These are phyloP conservation scores for Disparrhopalites patrizii DNA, from an alignment of 2,888 invertebrate genomes.

Conservation along the genomic window DNA sequence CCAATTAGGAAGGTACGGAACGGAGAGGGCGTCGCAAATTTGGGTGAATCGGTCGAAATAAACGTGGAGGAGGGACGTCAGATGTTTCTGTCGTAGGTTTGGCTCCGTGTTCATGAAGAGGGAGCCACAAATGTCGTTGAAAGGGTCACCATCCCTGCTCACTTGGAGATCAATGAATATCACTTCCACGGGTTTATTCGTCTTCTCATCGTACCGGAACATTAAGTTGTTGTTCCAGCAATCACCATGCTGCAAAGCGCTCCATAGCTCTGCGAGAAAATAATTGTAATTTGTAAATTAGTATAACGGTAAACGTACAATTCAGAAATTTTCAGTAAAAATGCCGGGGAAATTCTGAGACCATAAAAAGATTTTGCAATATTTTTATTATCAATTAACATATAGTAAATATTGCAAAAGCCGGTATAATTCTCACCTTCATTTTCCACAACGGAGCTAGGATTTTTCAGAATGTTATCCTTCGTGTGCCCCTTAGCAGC, in stretches of 20 bases:
- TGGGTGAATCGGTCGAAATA: conserved; percentile 28
- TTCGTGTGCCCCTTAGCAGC: not conserved
- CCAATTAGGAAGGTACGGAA: conserved; percentile 29
- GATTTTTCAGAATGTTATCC: not conserved
- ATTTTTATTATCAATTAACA: too few species aligned
- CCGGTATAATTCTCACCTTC: too few species aligned
- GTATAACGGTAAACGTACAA: too few species aligned
- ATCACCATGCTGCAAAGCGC: conserved; percentile 35
- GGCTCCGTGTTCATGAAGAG: conserved; percentile 33
- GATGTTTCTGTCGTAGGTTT: conserved; percentile 15
- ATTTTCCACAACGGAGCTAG: not conserved
- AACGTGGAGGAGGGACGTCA: conserved; percentile 13
- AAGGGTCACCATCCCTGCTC: conserved; percentile 27
- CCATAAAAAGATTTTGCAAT: too few species aligned
- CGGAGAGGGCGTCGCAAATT: conserved; percentile 22
- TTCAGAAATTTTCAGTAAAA: too few species aligned
- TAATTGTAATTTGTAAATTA: too few species aligned
- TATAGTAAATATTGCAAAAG: too few species aligned
- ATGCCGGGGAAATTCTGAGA: too few species aligned
- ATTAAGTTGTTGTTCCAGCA: conserved; percentile 42
- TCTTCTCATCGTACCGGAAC: conserved; percentile 33
- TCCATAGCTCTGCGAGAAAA: conserved; percentile 34
- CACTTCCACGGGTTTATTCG: conserved; percentile 22
- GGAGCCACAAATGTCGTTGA: conserved; percentile 33
- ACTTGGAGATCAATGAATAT: conserved; percentile 40